phyloP scores from a whole-genome alignment of 2,888 invertebrate genomes.

The Drosophila borborema region DNA sequence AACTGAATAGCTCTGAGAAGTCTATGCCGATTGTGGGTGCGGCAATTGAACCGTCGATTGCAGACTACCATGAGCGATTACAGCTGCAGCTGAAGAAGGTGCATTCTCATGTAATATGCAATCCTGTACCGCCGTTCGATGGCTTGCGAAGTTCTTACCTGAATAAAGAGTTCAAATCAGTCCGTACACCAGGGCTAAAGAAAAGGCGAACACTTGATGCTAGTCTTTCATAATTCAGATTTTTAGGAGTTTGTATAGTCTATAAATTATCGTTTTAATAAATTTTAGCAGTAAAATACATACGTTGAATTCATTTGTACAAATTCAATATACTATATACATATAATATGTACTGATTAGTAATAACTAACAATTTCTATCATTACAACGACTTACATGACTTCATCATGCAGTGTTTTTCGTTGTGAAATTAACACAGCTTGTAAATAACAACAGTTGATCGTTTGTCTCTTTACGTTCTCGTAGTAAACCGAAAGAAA shows the following conservation, averaged over 20 bases:
- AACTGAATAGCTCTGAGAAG: neutral
- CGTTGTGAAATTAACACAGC: no score
- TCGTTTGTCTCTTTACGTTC: no score
- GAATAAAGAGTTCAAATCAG: neutral
- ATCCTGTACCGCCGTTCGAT: conserved; percentile 18
- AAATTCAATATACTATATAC: no score
- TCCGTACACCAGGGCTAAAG: no score
- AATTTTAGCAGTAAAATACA: neutral
- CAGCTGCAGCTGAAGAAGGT: neutral
- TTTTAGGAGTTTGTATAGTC: neutral
- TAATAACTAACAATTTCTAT: no score
- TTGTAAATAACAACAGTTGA: no score
- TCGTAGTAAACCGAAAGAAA: no score
- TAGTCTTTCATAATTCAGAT: neutral
- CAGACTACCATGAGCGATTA: neutral
- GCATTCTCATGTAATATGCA: neutral
- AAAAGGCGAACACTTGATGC: neutral
- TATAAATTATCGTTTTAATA: conserved; percentile 3
- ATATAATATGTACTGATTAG: no score
- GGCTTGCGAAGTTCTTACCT: conserved; percentile 5
- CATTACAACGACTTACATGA: no score
- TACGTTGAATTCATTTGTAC: neutral
- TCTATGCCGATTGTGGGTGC: neutral
- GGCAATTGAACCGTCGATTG: neutral
- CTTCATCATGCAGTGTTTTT: no score